Percentiles rank a stretch among this genome's conserved stretches.
Conservation (phyloP, 1,140 invertebrate species). For the Ceratitis capitata region DNA sequence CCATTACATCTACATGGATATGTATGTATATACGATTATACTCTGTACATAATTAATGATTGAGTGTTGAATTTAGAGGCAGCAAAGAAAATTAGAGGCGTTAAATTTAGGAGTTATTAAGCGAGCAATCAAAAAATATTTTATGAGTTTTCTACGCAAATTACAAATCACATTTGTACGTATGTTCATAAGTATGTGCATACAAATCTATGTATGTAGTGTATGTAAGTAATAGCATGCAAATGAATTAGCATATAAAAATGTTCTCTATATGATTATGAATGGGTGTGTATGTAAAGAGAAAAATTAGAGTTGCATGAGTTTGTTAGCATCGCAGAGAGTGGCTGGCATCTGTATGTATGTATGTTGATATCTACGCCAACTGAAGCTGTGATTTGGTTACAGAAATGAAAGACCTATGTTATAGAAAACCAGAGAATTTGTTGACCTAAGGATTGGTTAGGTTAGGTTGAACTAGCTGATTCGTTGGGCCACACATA, state of each 20-base stretch:
- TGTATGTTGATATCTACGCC: too few relatives aligned
- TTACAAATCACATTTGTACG: neutral
- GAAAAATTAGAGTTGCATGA: too few relatives aligned
- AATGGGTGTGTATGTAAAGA: too few relatives aligned
- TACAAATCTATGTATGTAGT: neutral
- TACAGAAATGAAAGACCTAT: too few relatives aligned
- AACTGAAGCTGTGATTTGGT: too few relatives aligned
- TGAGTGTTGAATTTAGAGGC: conserved; percentile 28
- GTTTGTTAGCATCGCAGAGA: too few relatives aligned
- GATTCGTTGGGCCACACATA: too few relatives aligned
- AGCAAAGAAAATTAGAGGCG: conserved; percentile 27
- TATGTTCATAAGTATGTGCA: neutral
- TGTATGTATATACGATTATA: neutral
- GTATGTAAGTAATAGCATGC: neutral
- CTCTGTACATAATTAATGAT: conserved; percentile 20
- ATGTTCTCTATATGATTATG: too few relatives aligned
- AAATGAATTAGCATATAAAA: neutral
- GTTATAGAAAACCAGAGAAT: too few relatives aligned
- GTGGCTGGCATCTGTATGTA: too few relatives aligned
- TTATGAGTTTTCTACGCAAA: conserved; percentile 7
- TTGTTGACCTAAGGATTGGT: too few relatives aligned
- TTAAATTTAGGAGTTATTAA: conserved; percentile 37
- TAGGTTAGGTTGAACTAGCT: too few relatives aligned
- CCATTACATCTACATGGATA: neutral
- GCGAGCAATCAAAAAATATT: conserved; percentile 27